These are phyloP conservation scores for Sinonovacula constricta DNA, from an alignment of 1,140 invertebrate species.

Conservation along the genomic window DNA sequence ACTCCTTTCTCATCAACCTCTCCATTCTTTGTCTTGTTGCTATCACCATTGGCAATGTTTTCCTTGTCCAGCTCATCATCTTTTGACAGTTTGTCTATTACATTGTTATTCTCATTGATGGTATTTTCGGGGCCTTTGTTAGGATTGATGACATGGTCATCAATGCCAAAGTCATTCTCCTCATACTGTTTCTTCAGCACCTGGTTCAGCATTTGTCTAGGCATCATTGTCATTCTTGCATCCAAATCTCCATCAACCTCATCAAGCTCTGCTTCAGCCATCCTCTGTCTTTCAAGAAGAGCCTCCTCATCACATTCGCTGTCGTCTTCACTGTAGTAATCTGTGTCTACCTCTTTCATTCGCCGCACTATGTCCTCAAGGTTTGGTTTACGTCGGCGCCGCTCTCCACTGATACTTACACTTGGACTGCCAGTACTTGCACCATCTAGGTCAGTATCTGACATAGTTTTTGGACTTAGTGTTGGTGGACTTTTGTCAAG, in stretches of 20 bases:
- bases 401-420: conserved; percentile 44
- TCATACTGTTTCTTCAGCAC: conserved; percentile 13
- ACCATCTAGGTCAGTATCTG: conserved; percentile 50
- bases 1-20: conserved; percentile 20
- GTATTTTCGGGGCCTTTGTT: conserved; percentile 15
- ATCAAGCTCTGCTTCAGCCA: conserved; percentile 52
- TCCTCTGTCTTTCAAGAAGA: conserved; percentile 33
- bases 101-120: conserved; percentile 52
- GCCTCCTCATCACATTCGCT: conserved; percentile 65
- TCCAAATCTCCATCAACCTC: conserved; percentile 68
- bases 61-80: conserved; percentile 40
- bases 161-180: neutral
- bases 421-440: conserved; percentile 57
- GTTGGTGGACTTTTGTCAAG: conserved; percentile 56
- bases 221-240: conserved; percentile 31
- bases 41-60: conserved; percentile 22
- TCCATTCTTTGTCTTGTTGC: conserved; percentile 7
- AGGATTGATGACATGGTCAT: neutral
- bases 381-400: conserved; percentile 69
- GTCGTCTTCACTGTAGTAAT: conserved; percentile 64
- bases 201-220: conserved; percentile 17
- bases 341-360: conserved; percentile 64
- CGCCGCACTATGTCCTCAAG: conserved; percentile 72
- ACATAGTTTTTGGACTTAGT: conserved; percentile 56
- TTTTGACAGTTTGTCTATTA: conserved; percentile 37